Conservation (phyloP, 2,888 invertebrate species). For the Catocala sponsa region DNA sequence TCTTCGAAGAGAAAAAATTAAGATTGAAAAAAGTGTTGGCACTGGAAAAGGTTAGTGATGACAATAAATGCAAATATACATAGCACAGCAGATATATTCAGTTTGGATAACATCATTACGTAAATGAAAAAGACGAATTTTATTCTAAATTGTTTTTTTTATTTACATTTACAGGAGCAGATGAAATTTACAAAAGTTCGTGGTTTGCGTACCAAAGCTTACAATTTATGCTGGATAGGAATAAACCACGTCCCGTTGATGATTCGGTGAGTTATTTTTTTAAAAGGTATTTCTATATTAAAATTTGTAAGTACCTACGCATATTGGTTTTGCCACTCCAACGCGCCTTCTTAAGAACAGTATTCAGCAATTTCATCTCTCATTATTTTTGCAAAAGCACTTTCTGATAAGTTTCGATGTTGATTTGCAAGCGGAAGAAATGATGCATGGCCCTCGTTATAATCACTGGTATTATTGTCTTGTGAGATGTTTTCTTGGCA, state of each 20-base stretch:
- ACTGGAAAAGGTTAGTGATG: slow-evolving; percentile 19
- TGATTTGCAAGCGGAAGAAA: too few relatives aligned
- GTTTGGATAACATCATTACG: slow-evolving; percentile 10
- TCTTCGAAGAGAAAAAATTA: slow-evolving; percentile 17
- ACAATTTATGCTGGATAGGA: slow-evolving; percentile 3
- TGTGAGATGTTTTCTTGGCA: too few relatives aligned
- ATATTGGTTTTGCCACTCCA: slow-evolving; percentile 13
- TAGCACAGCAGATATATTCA: slow-evolving; percentile 14
- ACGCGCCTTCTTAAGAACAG: slow-evolving; percentile 12
- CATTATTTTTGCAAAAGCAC: slow-evolving; percentile 11
- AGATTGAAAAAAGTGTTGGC: slow-evolving; percentile 20
- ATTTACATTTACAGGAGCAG: slow-evolving; percentile 12
- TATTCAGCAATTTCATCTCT: slow-evolving; percentile 13
- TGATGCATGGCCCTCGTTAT: too few relatives aligned
- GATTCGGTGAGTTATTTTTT: slow-evolving; percentile 8
- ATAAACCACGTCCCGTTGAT: background rate
- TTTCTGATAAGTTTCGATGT: slow-evolving; percentile 18
- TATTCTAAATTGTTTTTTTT: slow-evolving; percentile 10
- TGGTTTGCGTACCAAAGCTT: background rate
- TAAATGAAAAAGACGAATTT: slow-evolving; percentile 11
- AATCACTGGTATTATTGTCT: too few relatives aligned
- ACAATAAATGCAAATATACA: slow-evolving; percentile 8
- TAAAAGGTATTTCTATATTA: slow-evolving; percentile 5
- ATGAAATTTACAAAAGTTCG: slow-evolving; percentile 10
- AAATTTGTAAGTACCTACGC: slow-evolving; percentile 11